These are phyloP conservation scores for Sarcophaga subvicina DNA, from an alignment of 2,888 invertebrate species.

Conservation along the genomic window DNA sequence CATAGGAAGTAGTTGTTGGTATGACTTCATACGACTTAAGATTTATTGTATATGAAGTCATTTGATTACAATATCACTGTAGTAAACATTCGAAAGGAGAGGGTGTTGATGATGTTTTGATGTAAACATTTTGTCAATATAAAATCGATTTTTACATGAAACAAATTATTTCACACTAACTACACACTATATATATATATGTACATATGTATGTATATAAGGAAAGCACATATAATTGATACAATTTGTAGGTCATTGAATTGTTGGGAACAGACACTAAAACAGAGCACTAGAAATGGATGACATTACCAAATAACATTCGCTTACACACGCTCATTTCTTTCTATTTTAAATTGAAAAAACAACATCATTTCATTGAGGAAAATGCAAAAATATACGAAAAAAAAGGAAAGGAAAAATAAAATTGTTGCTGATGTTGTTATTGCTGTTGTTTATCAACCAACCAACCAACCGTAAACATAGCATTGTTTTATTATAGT, in stretches of 20 bases:
- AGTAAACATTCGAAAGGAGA: not conserved
- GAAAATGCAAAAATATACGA: no score
- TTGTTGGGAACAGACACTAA: not conserved
- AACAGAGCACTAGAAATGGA: constrained; percentile 10
- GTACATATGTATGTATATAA: not conserved
- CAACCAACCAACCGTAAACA: constrained; percentile 52
- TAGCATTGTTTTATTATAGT: constrained; percentile 23
- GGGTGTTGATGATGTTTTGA: not conserved
- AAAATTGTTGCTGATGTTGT: no score
- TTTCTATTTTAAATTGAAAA: no score
- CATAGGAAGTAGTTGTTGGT: no score
- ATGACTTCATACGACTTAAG: no score
- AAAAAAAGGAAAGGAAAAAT: no score
- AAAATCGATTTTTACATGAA: not conserved
- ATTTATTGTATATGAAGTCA: not conserved
- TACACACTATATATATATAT: no score
- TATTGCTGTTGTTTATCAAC: not conserved
- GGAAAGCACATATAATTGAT: not conserved
- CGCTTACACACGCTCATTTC: not conserved
- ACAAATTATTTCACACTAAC: not conserved
- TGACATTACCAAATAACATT: constrained; percentile 1
- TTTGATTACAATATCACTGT: not conserved
- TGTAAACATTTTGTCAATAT: not conserved
- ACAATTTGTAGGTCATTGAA: constrained; percentile 12
- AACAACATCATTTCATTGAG: not conserved